A percentile compares a stretch with the other conserved stretches of the same genome.
Evolutionary conservation across 2,797 vertebrate genomes (phyloP).

Genomic region (Chromobotia macracanthus): DNA sequence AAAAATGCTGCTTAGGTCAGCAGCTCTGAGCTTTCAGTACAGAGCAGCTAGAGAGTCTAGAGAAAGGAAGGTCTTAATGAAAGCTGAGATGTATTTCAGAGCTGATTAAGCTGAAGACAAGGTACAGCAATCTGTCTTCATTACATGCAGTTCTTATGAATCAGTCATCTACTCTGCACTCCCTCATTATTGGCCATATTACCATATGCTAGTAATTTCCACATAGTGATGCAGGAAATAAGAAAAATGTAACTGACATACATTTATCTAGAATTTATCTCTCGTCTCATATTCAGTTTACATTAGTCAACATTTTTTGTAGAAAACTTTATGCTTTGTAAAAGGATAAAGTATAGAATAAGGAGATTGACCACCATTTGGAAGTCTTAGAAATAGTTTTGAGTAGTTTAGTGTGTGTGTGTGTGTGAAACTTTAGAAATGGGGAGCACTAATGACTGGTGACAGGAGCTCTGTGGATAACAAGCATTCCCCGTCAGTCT

Average conservation of each 20-base stretch:
- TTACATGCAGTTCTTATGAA: background rate
- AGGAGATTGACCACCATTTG: background rate
- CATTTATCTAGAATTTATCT: background rate
- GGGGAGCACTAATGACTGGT: constrained; percentile 42
- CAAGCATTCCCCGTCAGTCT: constrained; percentile 11
- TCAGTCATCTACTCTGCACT: background rate
- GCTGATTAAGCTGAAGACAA: background rate
- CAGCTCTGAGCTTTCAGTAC: background rate
- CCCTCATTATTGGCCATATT: background rate
- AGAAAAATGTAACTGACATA: background rate
- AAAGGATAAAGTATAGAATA: background rate
- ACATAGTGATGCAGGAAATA: background rate
- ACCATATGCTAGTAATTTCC: background rate
- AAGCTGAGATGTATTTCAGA: background rate
- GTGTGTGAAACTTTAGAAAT: constrained; percentile 38
- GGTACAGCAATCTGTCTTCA: background rate
- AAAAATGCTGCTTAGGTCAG: background rate
- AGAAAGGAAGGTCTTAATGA: background rate
- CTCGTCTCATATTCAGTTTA: background rate
- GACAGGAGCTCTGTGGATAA: constrained; percentile 51
- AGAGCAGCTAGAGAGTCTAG: no score
- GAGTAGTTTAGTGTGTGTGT: constrained; percentile 14
- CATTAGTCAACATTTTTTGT: background rate
- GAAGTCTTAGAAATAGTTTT: background rate
- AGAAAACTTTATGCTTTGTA: background rate